Percentiles rank a stretch among this genome's conserved stretches.
These are phyloP conservation scores for Scolopax mira DNA, from an alignment of 2,113 vertebrate species.

Conservation along the genomic window DNA sequence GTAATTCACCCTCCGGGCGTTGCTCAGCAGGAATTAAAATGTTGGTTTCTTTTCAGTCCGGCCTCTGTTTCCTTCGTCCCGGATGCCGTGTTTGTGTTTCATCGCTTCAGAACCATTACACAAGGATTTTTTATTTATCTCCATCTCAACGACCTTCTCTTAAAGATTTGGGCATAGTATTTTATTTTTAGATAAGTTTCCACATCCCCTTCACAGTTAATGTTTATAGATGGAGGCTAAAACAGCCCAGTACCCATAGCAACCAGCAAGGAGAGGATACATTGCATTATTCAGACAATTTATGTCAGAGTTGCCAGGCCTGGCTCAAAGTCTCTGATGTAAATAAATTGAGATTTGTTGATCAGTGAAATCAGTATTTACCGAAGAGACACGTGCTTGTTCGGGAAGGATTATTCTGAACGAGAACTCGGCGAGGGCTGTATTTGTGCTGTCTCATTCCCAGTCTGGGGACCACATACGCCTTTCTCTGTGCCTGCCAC, in stretches of 20 bases:
- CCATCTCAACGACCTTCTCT: not conserved
- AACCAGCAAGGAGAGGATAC: slow-evolving; percentile 28
- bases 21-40: slow-evolving; percentile 57
- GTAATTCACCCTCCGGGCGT: not conserved
- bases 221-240: slow-evolving; percentile 40
- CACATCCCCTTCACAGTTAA: slow-evolving; percentile 19
- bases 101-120: not conserved
- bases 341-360: slow-evolving; percentile 25
- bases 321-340: slow-evolving; percentile 35
- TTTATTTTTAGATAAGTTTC: slow-evolving; percentile 64
- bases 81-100: not conserved
- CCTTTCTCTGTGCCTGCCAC: not conserved
- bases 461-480: not conserved
- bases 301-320: slow-evolving; percentile 38
- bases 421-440: accelerated
- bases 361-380: slow-evolving; percentile 3
- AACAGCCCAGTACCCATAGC: slow-evolving; percentile 50
- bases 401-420: not conserved
- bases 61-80: not conserved
- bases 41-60: slow-evolving; percentile 13
- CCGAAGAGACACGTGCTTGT: not conserved
- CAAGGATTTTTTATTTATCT: not conserved
- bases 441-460: not conserved
- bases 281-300: slow-evolving; percentile 22
- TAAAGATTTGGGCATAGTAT: slow-evolving; percentile 30